Conservation (phyloP, 2,113 vertebrate genomes). For the Scomber japonicus region DNA sequence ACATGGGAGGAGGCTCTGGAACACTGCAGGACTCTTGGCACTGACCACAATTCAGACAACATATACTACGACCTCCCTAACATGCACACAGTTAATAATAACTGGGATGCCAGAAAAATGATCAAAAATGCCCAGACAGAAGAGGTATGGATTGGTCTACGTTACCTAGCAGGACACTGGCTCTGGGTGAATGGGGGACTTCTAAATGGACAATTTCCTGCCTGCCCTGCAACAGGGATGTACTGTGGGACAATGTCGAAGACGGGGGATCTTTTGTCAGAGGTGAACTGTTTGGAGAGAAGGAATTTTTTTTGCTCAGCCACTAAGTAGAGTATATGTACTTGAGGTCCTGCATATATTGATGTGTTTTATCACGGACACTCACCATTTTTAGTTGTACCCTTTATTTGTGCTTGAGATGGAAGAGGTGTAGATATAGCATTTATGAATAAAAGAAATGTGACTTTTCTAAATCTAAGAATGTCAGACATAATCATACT, state of each 20-base stretch:
- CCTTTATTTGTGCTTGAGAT: too few relatives aligned
- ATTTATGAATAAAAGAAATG: too few relatives aligned
- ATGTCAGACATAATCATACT: too few relatives aligned
- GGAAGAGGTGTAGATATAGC: too few relatives aligned
- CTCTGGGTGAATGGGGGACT: constrained; percentile 24
- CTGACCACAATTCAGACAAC: neutral
- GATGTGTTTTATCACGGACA: too few relatives aligned
- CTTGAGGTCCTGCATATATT: too few relatives aligned
- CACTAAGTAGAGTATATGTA: too few relatives aligned
- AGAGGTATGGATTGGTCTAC: constrained; percentile 32
- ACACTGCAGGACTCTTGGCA: constrained; percentile 24
- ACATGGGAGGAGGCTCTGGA: constrained; percentile 40
- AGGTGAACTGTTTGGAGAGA: neutral
- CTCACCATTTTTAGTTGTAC: too few relatives aligned
- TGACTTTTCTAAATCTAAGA: too few relatives aligned
- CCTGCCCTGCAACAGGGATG: constrained; percentile 1
- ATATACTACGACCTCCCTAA: neutral
- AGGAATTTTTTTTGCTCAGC: neutral
- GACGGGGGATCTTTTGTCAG: neutral
- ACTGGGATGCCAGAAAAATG: neutral
- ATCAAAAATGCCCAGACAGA: constrained; percentile 8
- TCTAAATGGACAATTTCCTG: neutral
- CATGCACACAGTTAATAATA: neutral
- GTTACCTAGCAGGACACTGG: constrained; percentile 39
- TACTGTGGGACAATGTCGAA: constrained; percentile 20